Base-by-base conservation (phyloP, 2,888 invertebrate species). In the Chrysodeixis includens region DNA sequence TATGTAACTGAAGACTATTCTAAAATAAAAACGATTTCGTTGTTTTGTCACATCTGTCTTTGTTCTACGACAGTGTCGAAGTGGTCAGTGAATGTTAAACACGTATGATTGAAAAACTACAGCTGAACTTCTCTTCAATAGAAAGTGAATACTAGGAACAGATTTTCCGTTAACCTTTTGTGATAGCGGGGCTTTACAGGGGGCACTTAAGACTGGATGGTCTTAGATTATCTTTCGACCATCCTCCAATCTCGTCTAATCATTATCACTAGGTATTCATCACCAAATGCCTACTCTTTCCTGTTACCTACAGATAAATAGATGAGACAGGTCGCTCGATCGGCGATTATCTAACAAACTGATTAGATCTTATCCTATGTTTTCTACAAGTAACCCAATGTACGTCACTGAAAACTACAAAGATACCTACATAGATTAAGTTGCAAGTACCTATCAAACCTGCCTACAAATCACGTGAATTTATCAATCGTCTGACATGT, bases 361-460 rank as follows among this genome's bases (percentile, higher is more conserved):
- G 72, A 58, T 56, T n/a, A 52, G 53, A 71, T 66, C 51, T 55
- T 72, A 73, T 62, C 52, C 14, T 35, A 52, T 30, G 30, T 22
- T 49, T 30, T n/a, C 44, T 51, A 56, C 9, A 44, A 26, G 40
- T 56, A 44, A n/a, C 20, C 20, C 9, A 22, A 8, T 20, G 10
- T 40, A 49, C n/a, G 16, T 30, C 16, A 12, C 14, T 40, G 9
- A 20, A 59, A 12, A 20, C 14, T n/a, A 22, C 9, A 10, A n/a
- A 18, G 18, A 20, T 30, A 30, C 10, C 7, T 26, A 16, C 8
- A 18, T 18, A 46, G 46, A 46, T 46, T 46, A 46, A 16, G 46
- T 18, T 46, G 46, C 35, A 35, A 59, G 6, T n/a, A 16, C 49
- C 5, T 32, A 10, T 10, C 10, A 32, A 35, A 35, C 3, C 35